Conservation (phyloP, 2,888 invertebrate species). For the Himalopsyche tibetana region DNA sequence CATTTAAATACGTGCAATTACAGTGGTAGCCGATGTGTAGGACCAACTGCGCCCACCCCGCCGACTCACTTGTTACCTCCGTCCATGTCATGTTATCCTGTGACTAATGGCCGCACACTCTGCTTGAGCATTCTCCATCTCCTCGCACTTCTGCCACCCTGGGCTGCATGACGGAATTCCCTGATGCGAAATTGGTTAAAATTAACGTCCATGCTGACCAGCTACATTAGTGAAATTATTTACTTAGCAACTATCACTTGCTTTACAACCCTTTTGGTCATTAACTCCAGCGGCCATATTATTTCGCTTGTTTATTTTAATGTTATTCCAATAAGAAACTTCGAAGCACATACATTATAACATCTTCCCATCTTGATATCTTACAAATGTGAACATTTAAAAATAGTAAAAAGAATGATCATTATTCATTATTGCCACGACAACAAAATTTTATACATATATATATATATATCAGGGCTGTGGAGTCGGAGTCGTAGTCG, state of each 20-base stretch:
- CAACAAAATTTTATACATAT: too few relatives aligned
- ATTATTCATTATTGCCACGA: too few relatives aligned
- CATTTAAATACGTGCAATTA: slow-evolving; percentile 60
- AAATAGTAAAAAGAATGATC: too few relatives aligned
- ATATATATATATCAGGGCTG: too few relatives aligned
- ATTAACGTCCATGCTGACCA: slow-evolving; percentile 55
- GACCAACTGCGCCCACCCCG: slow-evolving; percentile 52
- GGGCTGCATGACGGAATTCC: slow-evolving; percentile 60
- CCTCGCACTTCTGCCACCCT: slow-evolving; percentile 45
- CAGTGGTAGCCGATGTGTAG: slow-evolving; percentile 52
- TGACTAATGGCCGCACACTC: slow-evolving; percentile 63
- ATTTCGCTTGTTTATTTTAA: slow-evolving; percentile 10
- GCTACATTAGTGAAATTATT: slow-evolving; percentile 56
- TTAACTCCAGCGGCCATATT: slow-evolving; percentile 14
- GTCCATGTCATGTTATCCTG: slow-evolving; percentile 64
- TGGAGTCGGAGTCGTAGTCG: too few relatives aligned
- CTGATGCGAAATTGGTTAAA: slow-evolving; percentile 62
- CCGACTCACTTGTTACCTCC: slow-evolving; percentile 63
- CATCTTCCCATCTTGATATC: too few relatives aligned
- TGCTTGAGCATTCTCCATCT: slow-evolving; percentile 57
- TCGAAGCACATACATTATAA: neutral
- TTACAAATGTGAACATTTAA: too few relatives aligned
- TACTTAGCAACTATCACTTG: slow-evolving; percentile 28
- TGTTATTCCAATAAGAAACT: slow-evolving; percentile 14
- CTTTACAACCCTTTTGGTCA: slow-evolving; percentile 23